Percentiles rank a stretch among this genome's conserved stretches.
Evolutionary conservation across 2,113 vertebrate genomes (phyloP).

Genomic region (Eubucco bourcierii): DNA sequence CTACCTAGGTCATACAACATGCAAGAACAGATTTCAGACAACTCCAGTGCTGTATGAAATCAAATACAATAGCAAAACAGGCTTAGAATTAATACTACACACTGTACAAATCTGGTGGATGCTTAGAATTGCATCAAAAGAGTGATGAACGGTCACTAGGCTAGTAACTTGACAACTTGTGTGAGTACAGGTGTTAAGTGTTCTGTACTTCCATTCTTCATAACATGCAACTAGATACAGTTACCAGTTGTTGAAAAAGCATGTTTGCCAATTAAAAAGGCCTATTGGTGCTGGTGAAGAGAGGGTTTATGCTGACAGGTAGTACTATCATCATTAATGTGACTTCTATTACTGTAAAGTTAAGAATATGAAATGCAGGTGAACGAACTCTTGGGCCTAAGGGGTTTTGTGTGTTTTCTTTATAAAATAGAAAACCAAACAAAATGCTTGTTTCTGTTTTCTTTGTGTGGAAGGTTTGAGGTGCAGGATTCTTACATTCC

Average conservation of each 20-base stretch:
- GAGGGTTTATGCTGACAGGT: constrained; percentile 58
- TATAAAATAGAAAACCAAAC: constrained; percentile 61
- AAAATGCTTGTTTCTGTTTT: constrained; percentile 60
- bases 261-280: neutral
- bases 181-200: neutral
- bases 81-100: constrained; percentile 42
- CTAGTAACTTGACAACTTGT: neutral
- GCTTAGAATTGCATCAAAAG: neutral
- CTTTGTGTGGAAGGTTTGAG: constrained; percentile 43
- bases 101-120: constrained; percentile 16
- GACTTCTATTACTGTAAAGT: constrained; percentile 71
- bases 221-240: neutral
- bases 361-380: constrained; percentile 62
- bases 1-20: constrained; percentile 65
- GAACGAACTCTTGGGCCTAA: constrained; percentile 67
- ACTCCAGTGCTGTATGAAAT: constrained; percentile 45
- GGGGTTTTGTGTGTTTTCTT: constrained; percentile 68
- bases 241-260: neutral
- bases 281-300: constrained; percentile 13
- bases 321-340: constrained; percentile 63
- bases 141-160: neutral
- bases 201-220: neutral
- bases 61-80: constrained; percentile 24
- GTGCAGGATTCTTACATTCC: constrained; percentile 57
- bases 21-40: constrained; percentile 47